A percentile compares a stretch with the other conserved stretches of the same genome.
Evolutionary conservation across 2,888 invertebrate genomes (phyloP).

Genomic region (Xylophagus ater): DNA sequence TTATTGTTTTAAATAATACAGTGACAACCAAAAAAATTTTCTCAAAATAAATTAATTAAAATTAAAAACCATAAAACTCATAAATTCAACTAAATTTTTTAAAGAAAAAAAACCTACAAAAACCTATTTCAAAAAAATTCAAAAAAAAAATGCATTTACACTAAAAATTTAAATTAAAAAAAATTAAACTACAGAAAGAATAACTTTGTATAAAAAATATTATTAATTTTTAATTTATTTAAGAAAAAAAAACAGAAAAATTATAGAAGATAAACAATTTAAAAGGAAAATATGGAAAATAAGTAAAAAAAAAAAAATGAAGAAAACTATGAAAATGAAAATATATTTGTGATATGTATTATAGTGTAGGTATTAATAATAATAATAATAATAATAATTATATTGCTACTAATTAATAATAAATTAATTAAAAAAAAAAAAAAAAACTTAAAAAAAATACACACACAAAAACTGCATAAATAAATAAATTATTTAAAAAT

Average conservation of each 20-base stretch:
- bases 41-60: neutral
- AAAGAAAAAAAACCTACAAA: neutral
- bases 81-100: neutral
- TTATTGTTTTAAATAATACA: slow-evolving; percentile 20
- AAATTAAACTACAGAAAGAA: neutral
- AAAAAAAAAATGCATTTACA: neutral
- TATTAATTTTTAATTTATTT: no score
- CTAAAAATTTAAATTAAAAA: neutral
- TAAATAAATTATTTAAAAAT: slow-evolving; percentile 18
- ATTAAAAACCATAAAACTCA: neutral
- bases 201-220: neutral
- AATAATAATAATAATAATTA: slow-evolving; percentile 8
- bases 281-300: neutral
- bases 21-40: slow-evolving; percentile 12
- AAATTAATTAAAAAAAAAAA: slow-evolving; percentile 11
- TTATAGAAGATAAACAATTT: neutral
- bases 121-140: neutral
- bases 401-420: slow-evolving; percentile 11
- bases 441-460: slow-evolving; percentile 10
- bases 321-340: slow-evolving; percentile 10
- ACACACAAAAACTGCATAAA: slow-evolving; percentile 17
- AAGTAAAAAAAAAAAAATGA: slow-evolving; percentile 1
- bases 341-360: slow-evolving; percentile 19
- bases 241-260: no score
- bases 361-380: slow-evolving; percentile 18